A percentile compares a stretch with the other conserved stretches of the same genome.
Evolutionary conservation across 2,888 invertebrate species (phyloP).

Genomic region (Crocallis elinguaria): DNA sequence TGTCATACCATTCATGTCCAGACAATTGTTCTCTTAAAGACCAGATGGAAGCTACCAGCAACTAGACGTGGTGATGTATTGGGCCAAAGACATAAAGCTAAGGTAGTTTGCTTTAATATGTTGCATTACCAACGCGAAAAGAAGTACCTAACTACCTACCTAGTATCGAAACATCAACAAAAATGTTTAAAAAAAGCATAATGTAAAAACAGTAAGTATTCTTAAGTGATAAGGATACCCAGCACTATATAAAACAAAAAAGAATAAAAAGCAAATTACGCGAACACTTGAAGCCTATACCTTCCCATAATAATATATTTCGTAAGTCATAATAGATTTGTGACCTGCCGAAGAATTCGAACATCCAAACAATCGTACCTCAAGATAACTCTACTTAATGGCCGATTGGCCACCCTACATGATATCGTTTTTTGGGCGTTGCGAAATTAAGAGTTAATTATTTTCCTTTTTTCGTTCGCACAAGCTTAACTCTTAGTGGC

Average conservation of each 20-base stretch:
- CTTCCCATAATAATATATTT: no score
- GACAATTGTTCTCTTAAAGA: no score
- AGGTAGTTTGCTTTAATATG: no score
- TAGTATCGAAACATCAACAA: no score
- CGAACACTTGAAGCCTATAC: not conserved
- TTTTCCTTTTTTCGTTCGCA: constrained; percentile 56
- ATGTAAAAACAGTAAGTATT: not conserved
- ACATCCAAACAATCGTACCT: constrained; percentile 45
- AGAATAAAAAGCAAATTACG: not conserved
- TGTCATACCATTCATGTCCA: no score
- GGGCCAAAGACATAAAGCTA: no score
- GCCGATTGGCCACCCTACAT: constrained; percentile 53
- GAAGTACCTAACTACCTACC: no score
- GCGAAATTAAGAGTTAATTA: constrained; percentile 65
- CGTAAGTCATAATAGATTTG: not conserved
- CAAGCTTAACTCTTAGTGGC: constrained; percentile 52
- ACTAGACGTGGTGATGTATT: no score
- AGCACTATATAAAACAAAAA: not conserved
- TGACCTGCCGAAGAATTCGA: constrained; percentile 35
- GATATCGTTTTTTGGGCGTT: constrained; percentile 60
- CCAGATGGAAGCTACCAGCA: no score
- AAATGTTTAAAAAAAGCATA: no score
- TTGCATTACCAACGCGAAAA: no score
- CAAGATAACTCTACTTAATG: constrained; percentile 57
- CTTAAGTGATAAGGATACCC: not conserved